phyloP scores from a whole-genome alignment of 2,888 invertebrate genomes.

The Heteromyza rotundicornis region DNA sequence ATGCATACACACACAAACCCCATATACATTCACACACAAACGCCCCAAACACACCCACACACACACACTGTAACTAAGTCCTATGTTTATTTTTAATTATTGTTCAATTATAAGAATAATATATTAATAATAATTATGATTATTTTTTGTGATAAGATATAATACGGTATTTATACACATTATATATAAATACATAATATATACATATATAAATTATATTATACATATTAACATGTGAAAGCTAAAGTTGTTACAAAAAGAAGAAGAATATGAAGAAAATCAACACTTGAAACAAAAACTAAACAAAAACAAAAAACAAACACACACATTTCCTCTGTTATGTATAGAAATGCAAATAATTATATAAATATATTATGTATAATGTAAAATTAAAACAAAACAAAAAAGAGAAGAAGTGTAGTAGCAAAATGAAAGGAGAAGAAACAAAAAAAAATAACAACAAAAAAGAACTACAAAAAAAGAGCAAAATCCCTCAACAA shows the following conservation, averaged over 20 bases:
- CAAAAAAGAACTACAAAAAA: slow-evolving; percentile 39
- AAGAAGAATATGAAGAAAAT: slow-evolving; percentile 30
- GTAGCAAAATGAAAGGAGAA: slow-evolving; percentile 51
- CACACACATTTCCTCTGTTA: slow-evolving; percentile 56
- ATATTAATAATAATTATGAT: slow-evolving; percentile 54
- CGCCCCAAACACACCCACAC: slow-evolving; percentile 49
- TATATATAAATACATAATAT: slow-evolving; percentile 47
- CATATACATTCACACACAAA: slow-evolving; percentile 34
- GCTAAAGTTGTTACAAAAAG: slow-evolving; percentile 44
- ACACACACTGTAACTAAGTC: slow-evolving; percentile 58
- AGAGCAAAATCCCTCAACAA: slow-evolving; percentile 32
- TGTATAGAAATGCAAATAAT: slow-evolving; percentile 57
- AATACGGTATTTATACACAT: slow-evolving; percentile 57
- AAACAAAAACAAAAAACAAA: slow-evolving; percentile 26
- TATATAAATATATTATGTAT: slow-evolving; percentile 59
- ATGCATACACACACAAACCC: slow-evolving; percentile 26
- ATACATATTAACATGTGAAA: slow-evolving; percentile 51
- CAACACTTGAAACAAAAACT: slow-evolving; percentile 31
- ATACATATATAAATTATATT: slow-evolving; percentile 40
- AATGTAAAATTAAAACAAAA: slow-evolving; percentile 41
- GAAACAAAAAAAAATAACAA: slow-evolving; percentile 42
- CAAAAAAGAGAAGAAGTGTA: slow-evolving; percentile 47
- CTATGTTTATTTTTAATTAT: slow-evolving; percentile 60
- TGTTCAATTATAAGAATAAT: slow-evolving; percentile 61
- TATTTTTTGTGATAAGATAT: slow-evolving; percentile 58